Base-by-base conservation (phyloP, 1,140 invertebrate species). In the Zophobas morio region DNA sequence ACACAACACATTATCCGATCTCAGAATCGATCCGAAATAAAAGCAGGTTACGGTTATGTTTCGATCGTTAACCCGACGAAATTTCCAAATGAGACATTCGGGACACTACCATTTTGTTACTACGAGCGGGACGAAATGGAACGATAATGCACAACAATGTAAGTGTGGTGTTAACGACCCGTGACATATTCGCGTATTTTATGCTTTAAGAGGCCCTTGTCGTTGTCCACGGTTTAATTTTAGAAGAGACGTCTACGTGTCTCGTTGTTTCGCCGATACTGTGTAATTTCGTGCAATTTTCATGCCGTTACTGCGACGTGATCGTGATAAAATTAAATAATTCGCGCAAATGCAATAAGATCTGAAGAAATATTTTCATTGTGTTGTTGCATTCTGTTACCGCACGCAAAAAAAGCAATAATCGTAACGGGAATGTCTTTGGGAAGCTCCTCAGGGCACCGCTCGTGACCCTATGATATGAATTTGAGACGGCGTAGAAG, bases 311-410 rank as follows among this genome's bases (percentile, higher is more conserved):
- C 36, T 39, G 56, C 36, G 56, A 60, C 35, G 33, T 6, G 56
- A 60, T 60, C 56, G 56, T 60, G 56, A 60, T 60, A 35, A 60
- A 60, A 54, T 54, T 54, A 34, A 54, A 60, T 37, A 60, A 60
- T 60, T n/a, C 36, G 3, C 8, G 8, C 1, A 20, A 35, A 36
- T 60, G 56, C 34, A 37, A 39, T 6, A 35, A 60, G 56, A 60
- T 60, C 34, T 46, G 32, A 60, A 60, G 56, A n/a, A 35, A 35
- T 57, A 6, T 20, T 60, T 39, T 60, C 35, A 36, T 20, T 20
- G 20, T 20, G 20, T 20, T 20, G 20, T 20, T 20, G 20, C 20
- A 20, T 20, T 20, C 20, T 20, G 20, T 20, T 20, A 20, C 20
- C 20, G 20, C 20, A 20, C 20, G 20, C 20, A 20, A 20, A 20